Base-by-base conservation (phyloP, 2,888 invertebrate species). In the Amaurobius ferox region DNA sequence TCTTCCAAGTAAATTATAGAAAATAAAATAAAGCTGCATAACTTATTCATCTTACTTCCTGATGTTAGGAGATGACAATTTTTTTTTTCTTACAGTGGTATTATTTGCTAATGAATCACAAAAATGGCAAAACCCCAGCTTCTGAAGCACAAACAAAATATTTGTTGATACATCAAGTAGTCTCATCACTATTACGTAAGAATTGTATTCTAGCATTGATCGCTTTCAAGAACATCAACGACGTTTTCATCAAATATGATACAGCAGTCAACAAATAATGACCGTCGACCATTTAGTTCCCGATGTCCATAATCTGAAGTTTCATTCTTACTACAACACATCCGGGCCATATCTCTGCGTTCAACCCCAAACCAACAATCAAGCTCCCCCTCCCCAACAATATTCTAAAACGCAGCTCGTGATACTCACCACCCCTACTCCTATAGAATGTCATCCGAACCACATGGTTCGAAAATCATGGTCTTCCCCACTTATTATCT, bases 291-390 rank as follows among this genome's bases (percentile, higher is more conserved):
- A 35, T 35, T 35, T 35, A 35, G 35, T 35, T 44, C 44, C 2
- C 44, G 44, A 44, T 44, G 44, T 44, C 44, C 44, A 44, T 44
- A 44, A 44, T 44, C 11, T 7, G 44, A 44, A 44, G 44, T 44
- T 9, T 16, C n/a, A 44, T 2, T 44, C 44, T 44, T 44, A 2
- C 44, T 16, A n/a, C 1, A 67, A 32, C 55, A 48, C 72, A 71
- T 79, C 79, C 79, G 71, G 72, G 66, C 32, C 35, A 66, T 71
- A 72, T 79, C 72, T 66, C 32, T 72, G 66, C 30, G n/a, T n/a
- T 67, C 72, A 72, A 64, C 73, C 74, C 68, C 79, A 72, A 35
- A 66, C 40, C 66, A 48, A 76, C 81, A 81, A 81, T 81, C 81
- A 68, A 30, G 55, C 62, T 11, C 23, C 23, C 23, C 5, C 23